A percentile compares a stretch with the other conserved stretches of the same genome.
These are phyloP conservation scores for Melanaphis sacchari DNA, from an alignment of 1,140 invertebrate genomes.

Conservation along the genomic window DNA sequence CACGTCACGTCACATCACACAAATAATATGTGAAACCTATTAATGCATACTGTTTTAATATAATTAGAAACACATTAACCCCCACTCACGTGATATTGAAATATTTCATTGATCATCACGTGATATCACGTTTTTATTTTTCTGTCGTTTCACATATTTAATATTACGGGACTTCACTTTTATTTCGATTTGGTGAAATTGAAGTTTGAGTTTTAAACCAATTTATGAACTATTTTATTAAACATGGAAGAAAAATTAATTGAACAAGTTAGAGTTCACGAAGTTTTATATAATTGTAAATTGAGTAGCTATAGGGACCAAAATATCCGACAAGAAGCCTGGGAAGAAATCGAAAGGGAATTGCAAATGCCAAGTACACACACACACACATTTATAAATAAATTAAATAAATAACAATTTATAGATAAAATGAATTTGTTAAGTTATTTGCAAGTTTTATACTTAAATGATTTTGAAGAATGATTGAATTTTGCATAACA, in stretches of 20 bases:
- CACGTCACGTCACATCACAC: conserved; percentile 20
- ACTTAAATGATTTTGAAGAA: conserved; percentile 16
- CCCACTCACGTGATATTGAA: conserved; percentile 2
- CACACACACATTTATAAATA: background rate
- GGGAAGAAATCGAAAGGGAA: background rate
- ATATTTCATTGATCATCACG: conserved; percentile 5
- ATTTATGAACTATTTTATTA: background rate
- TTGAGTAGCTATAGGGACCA: conserved; percentile 2
- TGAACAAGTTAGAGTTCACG: background rate
- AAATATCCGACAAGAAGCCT: background rate
- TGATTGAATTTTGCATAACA: background rate
- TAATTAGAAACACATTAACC: conserved; percentile 11
- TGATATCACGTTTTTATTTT: conserved; percentile 13
- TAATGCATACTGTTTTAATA: conserved; percentile 15
- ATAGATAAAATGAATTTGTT: background rate
- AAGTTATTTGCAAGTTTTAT: conserved; percentile 20
- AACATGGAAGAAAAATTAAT: background rate
- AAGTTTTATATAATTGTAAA: background rate
- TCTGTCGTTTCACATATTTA: background rate
- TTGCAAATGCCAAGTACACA: background rate
- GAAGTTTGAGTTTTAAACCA: background rate
- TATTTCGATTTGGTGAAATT: conserved; percentile 6
- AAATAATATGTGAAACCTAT: conserved; percentile 11
- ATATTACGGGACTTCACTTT: background rate
- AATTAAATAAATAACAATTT: background rate